Evolutionary conservation across 1,140 invertebrate genomes (phyloP).

Genomic region (Oedothorax gibbosus): DNA sequence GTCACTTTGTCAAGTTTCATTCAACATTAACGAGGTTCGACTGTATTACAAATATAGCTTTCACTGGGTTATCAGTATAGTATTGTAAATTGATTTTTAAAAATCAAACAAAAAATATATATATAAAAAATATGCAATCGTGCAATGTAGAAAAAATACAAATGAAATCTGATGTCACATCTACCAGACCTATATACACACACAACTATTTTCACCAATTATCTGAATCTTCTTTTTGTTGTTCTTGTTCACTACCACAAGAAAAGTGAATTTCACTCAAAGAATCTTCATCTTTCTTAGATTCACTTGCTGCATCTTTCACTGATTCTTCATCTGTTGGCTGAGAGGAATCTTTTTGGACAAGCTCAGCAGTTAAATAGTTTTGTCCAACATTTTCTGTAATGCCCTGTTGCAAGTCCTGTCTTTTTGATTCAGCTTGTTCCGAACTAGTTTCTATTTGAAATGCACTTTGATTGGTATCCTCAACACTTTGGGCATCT

Average conservation of each 20-base stretch:
- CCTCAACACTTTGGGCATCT: too few species aligned
- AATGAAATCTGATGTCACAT: not conserved
- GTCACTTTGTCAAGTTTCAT: too few species aligned
- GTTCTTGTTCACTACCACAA: constrained; percentile 50
- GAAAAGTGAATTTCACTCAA: constrained; percentile 50
- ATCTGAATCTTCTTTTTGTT: constrained; percentile 48
- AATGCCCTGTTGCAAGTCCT: not conserved
- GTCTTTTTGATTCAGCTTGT: not conserved
- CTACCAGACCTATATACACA: not conserved
- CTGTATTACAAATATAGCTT: too few species aligned
- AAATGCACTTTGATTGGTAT: too few species aligned
- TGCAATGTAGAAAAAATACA: not conserved
- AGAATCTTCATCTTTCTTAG: constrained; percentile 19
- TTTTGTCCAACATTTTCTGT: not conserved
- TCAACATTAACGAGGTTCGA: too few species aligned
- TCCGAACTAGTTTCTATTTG: not conserved
- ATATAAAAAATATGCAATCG: not conserved
- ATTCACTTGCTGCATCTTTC: not conserved
- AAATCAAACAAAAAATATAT: not conserved
- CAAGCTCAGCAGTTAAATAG: too few species aligned
- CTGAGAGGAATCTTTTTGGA: not conserved
- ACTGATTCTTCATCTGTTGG: not conserved
- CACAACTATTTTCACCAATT: constrained; percentile 18
- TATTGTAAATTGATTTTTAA: too few species aligned
- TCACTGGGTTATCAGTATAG: too few species aligned